Percentiles rank a stretch among this genome's conserved stretches.
phyloP scores from a whole-genome alignment of 2,113 vertebrate genomes.

The Silurus asotus region DNA sequence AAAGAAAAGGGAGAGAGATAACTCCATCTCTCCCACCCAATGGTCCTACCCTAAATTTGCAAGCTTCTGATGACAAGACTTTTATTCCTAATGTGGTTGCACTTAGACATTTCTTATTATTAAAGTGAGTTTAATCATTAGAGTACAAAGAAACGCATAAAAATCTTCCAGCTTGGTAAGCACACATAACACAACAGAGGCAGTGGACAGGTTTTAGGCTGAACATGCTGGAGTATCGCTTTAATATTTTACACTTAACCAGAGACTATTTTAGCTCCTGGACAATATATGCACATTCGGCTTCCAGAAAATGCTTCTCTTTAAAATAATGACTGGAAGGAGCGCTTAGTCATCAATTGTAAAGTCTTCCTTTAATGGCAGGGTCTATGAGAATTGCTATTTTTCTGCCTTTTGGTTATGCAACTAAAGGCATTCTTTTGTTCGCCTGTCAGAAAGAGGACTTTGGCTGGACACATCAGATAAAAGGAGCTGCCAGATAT shows the following conservation, averaged over 20 bases:
- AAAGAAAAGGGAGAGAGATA: background rate
- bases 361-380: constrained; percentile 35
- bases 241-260: background rate
- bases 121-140: background rate
- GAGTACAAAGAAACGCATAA: background rate
- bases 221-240: background rate
- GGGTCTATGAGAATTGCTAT: constrained; percentile 34
- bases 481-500: constrained; percentile 19
- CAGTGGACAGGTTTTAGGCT: background rate
- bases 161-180: background rate
- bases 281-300: background rate
- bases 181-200: background rate
- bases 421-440: constrained; percentile 31
- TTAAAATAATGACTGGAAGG: background rate
- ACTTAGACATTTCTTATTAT: background rate
- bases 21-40: too few relatives aligned
- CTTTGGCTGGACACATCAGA: constrained; percentile 15
- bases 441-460: constrained; percentile 15
- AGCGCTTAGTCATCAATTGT: background rate
- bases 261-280: background rate
- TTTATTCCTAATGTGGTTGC: background rate
- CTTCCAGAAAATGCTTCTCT: background rate
- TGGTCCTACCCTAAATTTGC: too few relatives aligned
- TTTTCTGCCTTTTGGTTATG: background rate
- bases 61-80: too few relatives aligned